Percentiles rank a stretch among this genome's conserved stretches.
Evolutionary conservation across 1,140 invertebrate species (phyloP).

Genomic region (Neodiprion lecontei): DNA sequence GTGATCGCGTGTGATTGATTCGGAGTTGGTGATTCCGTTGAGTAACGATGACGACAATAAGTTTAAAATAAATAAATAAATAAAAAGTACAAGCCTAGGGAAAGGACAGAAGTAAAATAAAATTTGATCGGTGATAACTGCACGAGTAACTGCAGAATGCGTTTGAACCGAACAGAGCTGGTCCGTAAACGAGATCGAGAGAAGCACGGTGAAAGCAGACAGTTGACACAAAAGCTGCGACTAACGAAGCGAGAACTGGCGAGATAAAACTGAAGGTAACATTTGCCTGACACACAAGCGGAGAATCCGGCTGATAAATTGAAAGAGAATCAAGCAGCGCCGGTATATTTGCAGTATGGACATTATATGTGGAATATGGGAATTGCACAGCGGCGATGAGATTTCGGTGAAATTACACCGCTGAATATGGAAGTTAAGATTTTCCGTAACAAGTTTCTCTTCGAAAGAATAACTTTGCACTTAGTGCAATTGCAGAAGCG

Average conservation of each 20-base stretch:
- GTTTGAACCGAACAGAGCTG: not conserved
- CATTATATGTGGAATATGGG: too few relatives aligned
- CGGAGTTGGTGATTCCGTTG: not conserved
- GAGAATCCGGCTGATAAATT: conserved; percentile 22
- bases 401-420: too few relatives aligned
- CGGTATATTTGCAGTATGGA: too few relatives aligned
- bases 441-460: too few relatives aligned
- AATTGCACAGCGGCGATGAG: too few relatives aligned
- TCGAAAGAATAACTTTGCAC: too few relatives aligned
- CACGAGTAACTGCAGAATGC: not conserved
- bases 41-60: not conserved
- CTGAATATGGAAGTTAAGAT: too few relatives aligned
- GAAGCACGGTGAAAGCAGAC: not conserved
- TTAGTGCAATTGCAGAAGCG: too few relatives aligned
- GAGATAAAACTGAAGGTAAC: conserved; percentile 25
- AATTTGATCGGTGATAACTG: too few relatives aligned
- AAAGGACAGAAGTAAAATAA: too few relatives aligned
- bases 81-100: too few relatives aligned
- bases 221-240: conserved; percentile 9
- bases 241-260: conserved; percentile 28
- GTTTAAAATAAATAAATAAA: not conserved
- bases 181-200: not conserved
- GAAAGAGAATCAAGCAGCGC: conserved; percentile 11
- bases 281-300: conserved; percentile 8
- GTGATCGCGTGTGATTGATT: too few relatives aligned